phyloP scores from a whole-genome alignment of 2,797 vertebrate species.

The Sandelia bainsii region DNA sequence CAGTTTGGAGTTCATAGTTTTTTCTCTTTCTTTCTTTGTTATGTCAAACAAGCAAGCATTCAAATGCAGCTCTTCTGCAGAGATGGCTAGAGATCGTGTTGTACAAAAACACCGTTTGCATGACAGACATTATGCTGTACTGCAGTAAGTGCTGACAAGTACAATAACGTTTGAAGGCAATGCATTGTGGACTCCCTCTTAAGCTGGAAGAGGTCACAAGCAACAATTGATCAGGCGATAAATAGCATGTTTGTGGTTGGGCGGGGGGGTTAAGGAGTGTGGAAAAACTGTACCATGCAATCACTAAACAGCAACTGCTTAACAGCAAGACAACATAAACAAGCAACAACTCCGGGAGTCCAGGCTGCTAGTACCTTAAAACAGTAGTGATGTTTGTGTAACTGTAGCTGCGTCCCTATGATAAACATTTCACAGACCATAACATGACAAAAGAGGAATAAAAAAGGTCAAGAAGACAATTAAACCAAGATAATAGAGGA shows the following conservation, averaged over 20 bases:
- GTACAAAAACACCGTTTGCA: conserved; percentile 85
- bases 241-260: conserved; percentile 60
- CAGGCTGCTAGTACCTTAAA: conserved; percentile 82
- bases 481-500: conserved; percentile 80
- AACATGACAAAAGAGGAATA: conserved; percentile 76
- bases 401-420: conserved; percentile 80
- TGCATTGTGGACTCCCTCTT: conserved; percentile 82
- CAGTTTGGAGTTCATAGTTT: conserved; percentile 88
- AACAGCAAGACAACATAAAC: conserved; percentile 62
- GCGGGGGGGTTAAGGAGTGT: conserved; percentile 39
- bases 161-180: conserved; percentile 82
- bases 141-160: conserved; percentile 83
- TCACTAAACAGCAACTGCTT: conserved; percentile 70
- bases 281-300: conserved; percentile 74
- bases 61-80: conserved; percentile 79
- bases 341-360: conserved; percentile 76
- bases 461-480: conserved; percentile 65
- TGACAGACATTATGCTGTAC: conserved; percentile 90
- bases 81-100: conserved; percentile 81
- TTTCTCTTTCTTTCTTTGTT: conserved; percentile 80
- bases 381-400: conserved; percentile 72
- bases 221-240: conserved; percentile 72
- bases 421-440: conserved; percentile 78
- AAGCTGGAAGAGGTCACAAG: conserved; percentile 75
- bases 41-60: conserved; percentile 83